Conservation (phyloP, 2,797 vertebrate species). For the Apogon talboti region DNA sequence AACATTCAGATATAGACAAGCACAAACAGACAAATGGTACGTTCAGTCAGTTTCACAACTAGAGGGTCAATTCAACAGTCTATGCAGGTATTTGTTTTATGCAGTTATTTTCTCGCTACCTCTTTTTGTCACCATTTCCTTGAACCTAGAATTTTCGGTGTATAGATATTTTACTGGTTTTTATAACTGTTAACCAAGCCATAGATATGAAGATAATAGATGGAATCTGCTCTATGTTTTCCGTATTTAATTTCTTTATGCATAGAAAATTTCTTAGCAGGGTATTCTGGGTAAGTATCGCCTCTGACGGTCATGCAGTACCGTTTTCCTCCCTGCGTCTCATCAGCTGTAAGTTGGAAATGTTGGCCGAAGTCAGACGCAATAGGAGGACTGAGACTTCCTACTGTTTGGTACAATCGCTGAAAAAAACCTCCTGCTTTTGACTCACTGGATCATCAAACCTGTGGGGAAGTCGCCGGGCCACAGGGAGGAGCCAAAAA, state of each 20-base stretch:
- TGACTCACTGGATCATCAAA: constrained; percentile 39
- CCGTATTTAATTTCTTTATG: too few species aligned
- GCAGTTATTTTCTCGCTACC: too few species aligned
- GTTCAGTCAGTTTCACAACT: constrained; percentile 72
- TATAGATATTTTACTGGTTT: too few species aligned
- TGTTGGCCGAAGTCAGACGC: constrained; percentile 43
- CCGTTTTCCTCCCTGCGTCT: too few species aligned
- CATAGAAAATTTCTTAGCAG: too few species aligned
- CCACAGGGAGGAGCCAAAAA: constrained; percentile 37
- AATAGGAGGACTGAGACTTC: constrained; percentile 9
- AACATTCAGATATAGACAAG: constrained; percentile 76
- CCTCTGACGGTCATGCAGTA: too few species aligned
- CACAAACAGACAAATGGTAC: constrained; percentile 81
- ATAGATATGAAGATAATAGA: too few species aligned
- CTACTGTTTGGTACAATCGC: constrained; percentile 21
- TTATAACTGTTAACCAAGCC: too few species aligned
- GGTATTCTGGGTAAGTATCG: too few species aligned
- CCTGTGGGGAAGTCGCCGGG: constrained; percentile 39
- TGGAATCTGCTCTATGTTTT: too few species aligned
- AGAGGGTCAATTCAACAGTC: constrained; percentile 24
- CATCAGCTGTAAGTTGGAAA: constrained; percentile 19
- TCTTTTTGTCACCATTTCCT: not conserved
- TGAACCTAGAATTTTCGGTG: too few species aligned
- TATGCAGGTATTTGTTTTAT: constrained; percentile 12
- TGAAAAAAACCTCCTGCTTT: constrained; percentile 32